phyloP scores from a whole-genome alignment of 2,797 vertebrate genomes.

The Vultur gryphus region DNA sequence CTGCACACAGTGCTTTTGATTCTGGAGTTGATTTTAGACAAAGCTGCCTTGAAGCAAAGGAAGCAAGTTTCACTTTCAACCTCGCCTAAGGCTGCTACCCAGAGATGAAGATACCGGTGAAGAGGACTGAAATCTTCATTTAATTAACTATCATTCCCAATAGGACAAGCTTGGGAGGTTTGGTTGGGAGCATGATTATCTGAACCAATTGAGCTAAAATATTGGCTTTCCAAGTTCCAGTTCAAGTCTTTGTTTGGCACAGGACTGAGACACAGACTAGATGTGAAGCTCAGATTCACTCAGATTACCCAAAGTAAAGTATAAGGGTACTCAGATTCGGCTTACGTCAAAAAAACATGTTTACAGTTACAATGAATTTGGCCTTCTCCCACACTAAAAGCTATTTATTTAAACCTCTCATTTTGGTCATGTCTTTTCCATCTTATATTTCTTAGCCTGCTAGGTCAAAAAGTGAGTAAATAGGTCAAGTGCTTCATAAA shows the following conservation, averaged over 20 bases:
- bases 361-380: conserved; percentile 22
- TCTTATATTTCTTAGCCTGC: conserved; percentile 28
- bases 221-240: background rate
- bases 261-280: background rate
- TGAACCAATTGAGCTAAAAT: background rate
- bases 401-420: conserved; percentile 42
- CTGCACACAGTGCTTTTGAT: conserved; percentile 36
- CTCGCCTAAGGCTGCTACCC: conserved; percentile 5
- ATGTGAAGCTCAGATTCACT: background rate
- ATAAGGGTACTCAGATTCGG: background rate
- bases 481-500: conserved; percentile 19
- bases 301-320: background rate
- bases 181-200: background rate
- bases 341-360: background rate
- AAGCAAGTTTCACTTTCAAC: conserved; percentile 41
- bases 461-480: conserved; percentile 52
- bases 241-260: background rate
- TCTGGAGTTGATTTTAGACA: conserved; percentile 5
- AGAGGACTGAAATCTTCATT: conserved; percentile 1
- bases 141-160: conserved; percentile 14
- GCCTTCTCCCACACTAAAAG: conserved; percentile 29
- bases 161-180: background rate
- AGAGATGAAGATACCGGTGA: background rate
- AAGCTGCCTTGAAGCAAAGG: conserved; percentile 24
- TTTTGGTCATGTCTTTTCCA: conserved; percentile 54